Evolutionary conservation across 2,113 vertebrate species (phyloP).

Genomic region (Alexandromys fortis): DNA sequence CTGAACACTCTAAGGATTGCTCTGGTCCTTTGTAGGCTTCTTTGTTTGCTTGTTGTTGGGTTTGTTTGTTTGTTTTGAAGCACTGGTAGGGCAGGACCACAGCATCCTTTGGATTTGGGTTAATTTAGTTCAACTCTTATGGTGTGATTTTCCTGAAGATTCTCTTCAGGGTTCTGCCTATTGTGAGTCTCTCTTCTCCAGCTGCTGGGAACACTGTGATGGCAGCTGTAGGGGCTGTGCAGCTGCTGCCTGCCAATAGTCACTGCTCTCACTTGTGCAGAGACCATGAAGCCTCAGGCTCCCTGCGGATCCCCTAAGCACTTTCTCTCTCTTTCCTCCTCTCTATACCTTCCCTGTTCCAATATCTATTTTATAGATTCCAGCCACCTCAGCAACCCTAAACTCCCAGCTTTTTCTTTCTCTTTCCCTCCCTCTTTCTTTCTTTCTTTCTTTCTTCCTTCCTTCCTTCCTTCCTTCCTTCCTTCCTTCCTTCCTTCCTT

Average conservation of each 20-base stretch:
- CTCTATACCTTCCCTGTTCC: neutral
- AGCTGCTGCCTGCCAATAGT: neutral
- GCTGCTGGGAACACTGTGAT: neutral
- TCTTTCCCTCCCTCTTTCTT: accelerated
- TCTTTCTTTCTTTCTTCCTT: no score
- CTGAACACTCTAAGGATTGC: neutral
- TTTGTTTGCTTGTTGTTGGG: neutral
- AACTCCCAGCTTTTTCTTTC: neutral
- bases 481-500: no score
- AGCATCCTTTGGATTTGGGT: neutral
- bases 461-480: no score
- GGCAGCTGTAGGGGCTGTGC: neutral
- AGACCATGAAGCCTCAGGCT: neutral
- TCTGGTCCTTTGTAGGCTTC: neutral
- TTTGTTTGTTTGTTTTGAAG: neutral
- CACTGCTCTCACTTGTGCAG: neutral
- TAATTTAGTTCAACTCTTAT: neutral
- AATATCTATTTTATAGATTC: neutral
- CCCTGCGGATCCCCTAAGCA: neutral
- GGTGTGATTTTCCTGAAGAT: neutral
- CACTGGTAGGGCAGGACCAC: neutral
- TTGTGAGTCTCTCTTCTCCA: neutral
- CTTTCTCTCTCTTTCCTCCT: neutral
- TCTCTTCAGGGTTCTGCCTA: neutral
- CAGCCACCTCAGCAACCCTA: neutral